Percentiles rank a stretch among this genome's conserved stretches.
phyloP scores from a whole-genome alignment of 2,888 invertebrate genomes.

The Brachypalpus laphriformis region DNA sequence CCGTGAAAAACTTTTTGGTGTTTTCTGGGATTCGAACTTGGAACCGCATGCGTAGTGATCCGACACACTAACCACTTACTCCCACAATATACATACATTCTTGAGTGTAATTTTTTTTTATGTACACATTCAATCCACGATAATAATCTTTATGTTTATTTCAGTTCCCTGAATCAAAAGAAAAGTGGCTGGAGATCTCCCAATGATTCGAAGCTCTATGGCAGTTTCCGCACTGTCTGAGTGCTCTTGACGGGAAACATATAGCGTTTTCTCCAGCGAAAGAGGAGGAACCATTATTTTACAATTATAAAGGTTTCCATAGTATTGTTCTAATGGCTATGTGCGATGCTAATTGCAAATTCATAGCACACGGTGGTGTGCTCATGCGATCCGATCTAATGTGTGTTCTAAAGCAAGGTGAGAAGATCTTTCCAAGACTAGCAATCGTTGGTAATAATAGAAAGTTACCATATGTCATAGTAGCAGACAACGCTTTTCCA shows the following conservation, averaged over 20 bases:
- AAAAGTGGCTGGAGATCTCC: background rate
- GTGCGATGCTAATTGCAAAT: constrained; percentile 15
- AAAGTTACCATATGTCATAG: constrained; percentile 1
- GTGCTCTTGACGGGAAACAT: background rate
- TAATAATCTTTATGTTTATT: background rate
- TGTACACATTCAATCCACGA: background rate
- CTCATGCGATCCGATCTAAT: constrained; percentile 1
- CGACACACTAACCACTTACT: too few species aligned
- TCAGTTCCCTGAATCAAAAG: constrained; percentile 11
- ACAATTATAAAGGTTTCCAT: background rate
- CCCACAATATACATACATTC: too few species aligned
- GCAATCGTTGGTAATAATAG: background rate
- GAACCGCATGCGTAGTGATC: too few species aligned
- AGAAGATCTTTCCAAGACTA: background rate
- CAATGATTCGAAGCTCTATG: background rate
- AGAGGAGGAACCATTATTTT: background rate
- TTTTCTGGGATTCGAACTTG: too few species aligned
- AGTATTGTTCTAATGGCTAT: constrained; percentile 17
- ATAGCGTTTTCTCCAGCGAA: background rate
- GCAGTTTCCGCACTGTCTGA: constrained; percentile 5
- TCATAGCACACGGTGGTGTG: constrained; percentile 3
- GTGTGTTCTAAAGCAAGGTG: background rate
- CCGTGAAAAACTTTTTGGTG: too few species aligned
- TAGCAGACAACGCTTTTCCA: constrained; percentile 13
- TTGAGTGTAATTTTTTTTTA: too few species aligned